These are phyloP conservation scores for Scaptomyza parva DNA, from an alignment of 2,888 invertebrate genomes.

Conservation along the genomic window DNA sequence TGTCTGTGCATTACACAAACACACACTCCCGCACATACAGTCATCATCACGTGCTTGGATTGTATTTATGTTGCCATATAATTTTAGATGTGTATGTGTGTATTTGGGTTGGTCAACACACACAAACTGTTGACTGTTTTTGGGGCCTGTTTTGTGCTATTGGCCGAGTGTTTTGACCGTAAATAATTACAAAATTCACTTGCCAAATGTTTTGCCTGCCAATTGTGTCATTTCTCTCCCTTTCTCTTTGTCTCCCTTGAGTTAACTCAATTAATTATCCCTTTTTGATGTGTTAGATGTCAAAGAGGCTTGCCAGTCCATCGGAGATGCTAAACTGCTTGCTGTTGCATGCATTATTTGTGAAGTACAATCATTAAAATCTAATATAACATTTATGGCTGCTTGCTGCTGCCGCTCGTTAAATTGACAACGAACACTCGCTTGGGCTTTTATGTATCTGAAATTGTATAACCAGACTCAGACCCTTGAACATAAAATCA, in stretches of 20 bases:
- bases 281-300: not conserved
- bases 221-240: constrained; percentile 13
- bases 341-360: constrained; percentile 16
- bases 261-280: constrained; percentile 4
- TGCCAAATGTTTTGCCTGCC: constrained; percentile 39
- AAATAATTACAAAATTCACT: constrained; percentile 61
- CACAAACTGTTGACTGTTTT: constrained; percentile 55
- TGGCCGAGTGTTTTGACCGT: constrained; percentile 30
- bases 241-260: not conserved
- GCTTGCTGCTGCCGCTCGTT: constrained; percentile 33
- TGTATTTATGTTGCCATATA: constrained; percentile 31
- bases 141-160: constrained; percentile 3
- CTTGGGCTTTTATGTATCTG: constrained; percentile 23
- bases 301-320: not conserved
- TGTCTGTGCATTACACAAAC: constrained; percentile 26
- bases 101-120: constrained; percentile 1
- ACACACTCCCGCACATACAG: not conserved
- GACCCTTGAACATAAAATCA: constrained; percentile 10
- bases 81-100: constrained; percentile 15
- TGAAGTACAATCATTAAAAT: constrained; percentile 53
- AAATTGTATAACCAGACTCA: constrained; percentile 12
- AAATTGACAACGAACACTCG: constrained; percentile 39
- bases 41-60: constrained; percentile 9
- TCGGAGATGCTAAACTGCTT: constrained; percentile 9
- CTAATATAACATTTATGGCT: constrained; percentile 36